Base-by-base conservation (phyloP, 2,797 vertebrate species). In the Falco biarmicus region DNA sequence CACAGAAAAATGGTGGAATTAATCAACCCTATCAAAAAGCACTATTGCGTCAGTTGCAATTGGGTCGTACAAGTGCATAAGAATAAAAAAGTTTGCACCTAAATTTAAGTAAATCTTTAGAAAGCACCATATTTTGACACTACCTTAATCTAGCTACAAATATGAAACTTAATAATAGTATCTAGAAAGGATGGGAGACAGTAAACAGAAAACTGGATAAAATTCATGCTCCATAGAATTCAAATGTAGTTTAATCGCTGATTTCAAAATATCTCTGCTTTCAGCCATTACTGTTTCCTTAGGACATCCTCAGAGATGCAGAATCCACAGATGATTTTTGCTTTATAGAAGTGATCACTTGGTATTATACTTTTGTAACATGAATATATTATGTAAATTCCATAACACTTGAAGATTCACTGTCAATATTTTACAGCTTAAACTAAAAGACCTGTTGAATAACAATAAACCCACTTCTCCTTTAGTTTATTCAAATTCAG, bases 1-100 rank as follows among this genome's bases (percentile, higher is more conserved):
- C 51, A 96, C 82, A 92, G 61, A 87, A 89, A 84, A 92, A 68
- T 10, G 18, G 51, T 70, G 92, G 82, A n/a, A 97, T 95, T 97
- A 97, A 94, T 95, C 47, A 88, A 19, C 54, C 48, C 48, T 73
- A 90, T 85, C 53, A 53, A 84, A 95, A 76, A 79, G 15, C n/a
- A 47, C 43, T 75, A 41, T 48, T 89, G 47, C 85, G 22, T 94
- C 74, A 78, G 54, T 70, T 74, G 51, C 61, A 53, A 13, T 20
- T 25, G 16, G 12, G 31, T 83, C 37, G 19, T 50, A 63, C 19
- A 84, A 83, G 61, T 61, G 57, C 14, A 87, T 85, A 87, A 50
- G 39, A 80, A 81, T 34, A 70, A 91, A 80, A 82, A 78, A 18
- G 4, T 53, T 90, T 84, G 11, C 28, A 59, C 16, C 5, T 81